Percentiles rank a stretch among this genome's conserved stretches.
phyloP scores from a whole-genome alignment of 2,888 invertebrate genomes.

The Pseudococcus viburni region DNA sequence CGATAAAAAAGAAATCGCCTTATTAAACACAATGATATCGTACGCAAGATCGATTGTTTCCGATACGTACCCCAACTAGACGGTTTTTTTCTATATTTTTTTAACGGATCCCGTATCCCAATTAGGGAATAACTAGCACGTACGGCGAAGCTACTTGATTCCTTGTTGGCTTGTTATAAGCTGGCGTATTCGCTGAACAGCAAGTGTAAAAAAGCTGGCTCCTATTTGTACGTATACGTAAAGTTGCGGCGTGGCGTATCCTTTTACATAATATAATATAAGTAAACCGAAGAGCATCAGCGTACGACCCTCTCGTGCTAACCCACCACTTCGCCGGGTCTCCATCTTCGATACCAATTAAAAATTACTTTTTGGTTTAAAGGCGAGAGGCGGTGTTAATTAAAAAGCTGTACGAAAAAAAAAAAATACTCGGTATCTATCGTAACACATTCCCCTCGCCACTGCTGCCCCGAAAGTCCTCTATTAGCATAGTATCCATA shows the following conservation, averaged over 20 bases:
- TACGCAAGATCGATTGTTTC: constrained; percentile 48
- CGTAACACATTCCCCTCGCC: background rate
- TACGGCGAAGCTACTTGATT: constrained; percentile 49
- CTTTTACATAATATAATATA: constrained; percentile 39
- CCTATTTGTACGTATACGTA: constrained; percentile 1
- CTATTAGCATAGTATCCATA: background rate
- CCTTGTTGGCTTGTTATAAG: constrained; percentile 52
- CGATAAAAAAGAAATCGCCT: constrained; percentile 35
- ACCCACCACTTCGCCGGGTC: background rate
- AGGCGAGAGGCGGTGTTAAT: constrained; percentile 20
- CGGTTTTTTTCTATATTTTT: background rate
- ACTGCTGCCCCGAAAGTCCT: background rate
- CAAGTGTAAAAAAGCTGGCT: constrained; percentile 48
- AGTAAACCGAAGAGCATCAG: background rate
- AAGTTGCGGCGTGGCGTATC: background rate
- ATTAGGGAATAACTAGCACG: constrained; percentile 58
- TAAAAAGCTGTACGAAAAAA: constrained; percentile 29
- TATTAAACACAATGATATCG: constrained; percentile 55
- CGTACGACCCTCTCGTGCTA: background rate
- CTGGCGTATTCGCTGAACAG: constrained; percentile 50
- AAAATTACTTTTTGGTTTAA: constrained; percentile 38
- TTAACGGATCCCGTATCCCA: constrained; percentile 54
- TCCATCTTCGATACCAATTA: constrained; percentile 37
- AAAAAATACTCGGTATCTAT: background rate
- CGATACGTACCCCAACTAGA: constrained; percentile 38